Evolutionary conservation across 2,888 invertebrate genomes (phyloP).

Genomic region (Drosophila meridiana): DNA sequence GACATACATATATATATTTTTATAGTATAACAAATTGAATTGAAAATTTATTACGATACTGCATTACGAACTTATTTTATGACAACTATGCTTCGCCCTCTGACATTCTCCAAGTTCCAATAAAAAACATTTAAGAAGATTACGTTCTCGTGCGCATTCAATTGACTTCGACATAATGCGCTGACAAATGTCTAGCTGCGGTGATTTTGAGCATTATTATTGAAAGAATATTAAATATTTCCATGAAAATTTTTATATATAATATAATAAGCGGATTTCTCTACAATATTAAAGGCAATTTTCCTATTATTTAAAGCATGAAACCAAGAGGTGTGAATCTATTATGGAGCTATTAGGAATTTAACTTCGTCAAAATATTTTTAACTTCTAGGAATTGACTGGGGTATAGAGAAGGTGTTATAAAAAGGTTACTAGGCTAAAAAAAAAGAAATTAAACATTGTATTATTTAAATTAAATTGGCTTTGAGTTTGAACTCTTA

Average conservation of each 20-base stretch:
- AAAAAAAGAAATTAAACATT: too few species aligned
- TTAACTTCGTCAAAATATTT: background rate
- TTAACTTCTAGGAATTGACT: too few species aligned
- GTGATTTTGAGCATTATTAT: background rate
- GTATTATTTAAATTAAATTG: too few species aligned
- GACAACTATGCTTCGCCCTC: background rate
- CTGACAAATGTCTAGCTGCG: conserved; percentile 20
- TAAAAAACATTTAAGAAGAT: conserved; percentile 47
- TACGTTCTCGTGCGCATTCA: conserved; percentile 26
- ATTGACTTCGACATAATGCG: conserved; percentile 14
- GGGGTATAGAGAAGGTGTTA: too few species aligned
- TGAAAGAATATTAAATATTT: background rate
- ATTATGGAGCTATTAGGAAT: background rate
- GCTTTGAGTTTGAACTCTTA: too few species aligned
- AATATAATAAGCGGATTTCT: background rate
- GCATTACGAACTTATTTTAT: conserved; percentile 30
- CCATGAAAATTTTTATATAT: background rate
- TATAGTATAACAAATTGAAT: conserved; percentile 24
- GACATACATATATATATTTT: background rate
- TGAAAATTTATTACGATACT: conserved; percentile 18
- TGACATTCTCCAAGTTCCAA: conserved; percentile 7
- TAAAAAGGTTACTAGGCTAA: too few species aligned
- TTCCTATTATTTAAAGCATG: background rate
- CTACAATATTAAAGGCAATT: background rate
- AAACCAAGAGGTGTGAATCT: background rate